These are phyloP conservation scores for Sinosuthora webbiana DNA, from an alignment of 2,113 vertebrate species.

Conservation along the genomic window DNA sequence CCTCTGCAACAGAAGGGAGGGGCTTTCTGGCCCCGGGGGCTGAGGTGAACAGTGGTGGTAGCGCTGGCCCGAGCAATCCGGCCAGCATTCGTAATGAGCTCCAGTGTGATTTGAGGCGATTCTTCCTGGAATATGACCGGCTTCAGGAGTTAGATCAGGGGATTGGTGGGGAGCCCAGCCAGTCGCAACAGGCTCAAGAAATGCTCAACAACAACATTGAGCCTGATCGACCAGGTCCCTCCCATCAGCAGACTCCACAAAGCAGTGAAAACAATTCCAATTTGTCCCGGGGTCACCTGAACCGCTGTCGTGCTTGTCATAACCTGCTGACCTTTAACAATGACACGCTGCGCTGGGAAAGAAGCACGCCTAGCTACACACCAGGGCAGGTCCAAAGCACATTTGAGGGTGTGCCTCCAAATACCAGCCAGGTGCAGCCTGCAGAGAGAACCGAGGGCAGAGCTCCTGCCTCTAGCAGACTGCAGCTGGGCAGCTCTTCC, in stretches of 20 bases:
- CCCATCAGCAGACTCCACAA: conserved; percentile 81
- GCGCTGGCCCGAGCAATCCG: conserved; percentile 83
- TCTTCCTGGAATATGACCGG: conserved; percentile 96
- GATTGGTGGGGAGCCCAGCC: conserved; percentile 74
- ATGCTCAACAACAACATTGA: conserved; percentile 95
- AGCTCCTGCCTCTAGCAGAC: conserved; percentile 74
- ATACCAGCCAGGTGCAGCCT: conserved; percentile 78
- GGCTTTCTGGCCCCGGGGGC: conserved; percentile 81
- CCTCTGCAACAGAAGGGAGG: conserved; percentile 91
- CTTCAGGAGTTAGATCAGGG: conserved; percentile 92
- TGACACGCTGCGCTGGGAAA: conserved; percentile 96
- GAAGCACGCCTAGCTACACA: conserved; percentile 84
- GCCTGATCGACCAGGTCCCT: conserved; percentile 87
- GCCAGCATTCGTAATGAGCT: conserved; percentile 91
- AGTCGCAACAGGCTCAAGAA: conserved; percentile 87
- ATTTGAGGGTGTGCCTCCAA: conserved; percentile 79
- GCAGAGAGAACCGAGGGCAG: conserved; percentile 80
- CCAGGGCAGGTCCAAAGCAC: conserved; percentile 79
- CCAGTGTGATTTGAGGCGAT: conserved; percentile 96
- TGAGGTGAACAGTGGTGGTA: conserved; percentile 73
- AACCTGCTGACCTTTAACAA: conserved; percentile 98
- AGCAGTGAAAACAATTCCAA: conserved; percentile 83
- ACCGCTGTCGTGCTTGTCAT: conserved; percentile 97
- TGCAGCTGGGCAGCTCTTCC: conserved; percentile 81
- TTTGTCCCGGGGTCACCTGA: conserved; percentile 88